Percentiles rank a stretch among this genome's conserved stretches.
phyloP scores from a whole-genome alignment of 2,113 vertebrate genomes.

The Periophthalmus modestus region DNA sequence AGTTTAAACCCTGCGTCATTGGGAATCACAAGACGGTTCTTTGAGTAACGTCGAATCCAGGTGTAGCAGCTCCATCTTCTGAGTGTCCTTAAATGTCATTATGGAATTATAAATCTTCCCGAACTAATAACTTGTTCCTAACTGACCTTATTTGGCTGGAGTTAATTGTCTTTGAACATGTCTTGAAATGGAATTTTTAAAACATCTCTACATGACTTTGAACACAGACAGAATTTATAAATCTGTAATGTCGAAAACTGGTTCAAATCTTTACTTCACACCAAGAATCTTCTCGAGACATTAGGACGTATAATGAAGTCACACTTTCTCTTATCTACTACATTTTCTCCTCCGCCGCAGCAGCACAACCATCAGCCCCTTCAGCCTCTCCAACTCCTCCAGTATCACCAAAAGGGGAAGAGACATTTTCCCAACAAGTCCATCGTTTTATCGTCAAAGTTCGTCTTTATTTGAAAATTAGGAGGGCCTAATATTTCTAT shows the following conservation, averaged over 20 bases:
- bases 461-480: neutral
- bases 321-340: neutral
- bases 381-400: neutral
- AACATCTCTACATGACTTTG: constrained; percentile 1
- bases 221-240: constrained; percentile 3
- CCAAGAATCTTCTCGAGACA: neutral
- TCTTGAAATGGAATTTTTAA: constrained; percentile 1
- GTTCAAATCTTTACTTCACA: neutral
- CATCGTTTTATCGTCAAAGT: neutral
- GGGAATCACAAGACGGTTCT: too few relatives aligned
- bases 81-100: neutral
- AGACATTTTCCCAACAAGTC: too few relatives aligned
- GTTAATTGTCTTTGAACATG: neutral
- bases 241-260: neutral
- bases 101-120: neutral
- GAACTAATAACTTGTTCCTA: neutral
- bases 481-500: too few relatives aligned
- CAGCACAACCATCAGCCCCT: neutral
- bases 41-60: neutral
- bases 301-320: neutral
- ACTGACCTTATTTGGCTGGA: neutral
- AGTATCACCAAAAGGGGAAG: neutral
- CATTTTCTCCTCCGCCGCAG: neutral
- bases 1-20: too few relatives aligned
- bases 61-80: neutral